Conservation (phyloP, 2,113 vertebrate species). For the Condylura cristata region DNA sequence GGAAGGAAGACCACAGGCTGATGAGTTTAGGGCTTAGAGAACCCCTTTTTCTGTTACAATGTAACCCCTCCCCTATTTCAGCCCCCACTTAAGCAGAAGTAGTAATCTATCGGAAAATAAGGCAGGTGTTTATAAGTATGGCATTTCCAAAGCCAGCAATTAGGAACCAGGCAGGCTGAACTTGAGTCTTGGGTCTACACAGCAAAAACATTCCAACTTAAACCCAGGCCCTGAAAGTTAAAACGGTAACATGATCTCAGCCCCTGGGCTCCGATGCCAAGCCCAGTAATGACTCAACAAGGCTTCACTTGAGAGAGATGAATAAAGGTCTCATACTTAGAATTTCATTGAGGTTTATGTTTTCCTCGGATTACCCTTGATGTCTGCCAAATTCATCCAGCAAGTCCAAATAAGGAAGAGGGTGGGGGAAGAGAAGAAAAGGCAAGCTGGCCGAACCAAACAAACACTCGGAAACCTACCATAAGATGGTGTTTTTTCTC, state of each 20-base stretch:
- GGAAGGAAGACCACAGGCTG: neutral
- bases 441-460: neutral
- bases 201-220: slow-evolving; percentile 7
- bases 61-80: neutral
- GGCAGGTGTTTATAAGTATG: neutral
- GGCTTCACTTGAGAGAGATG: slow-evolving; percentile 14
- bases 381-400: neutral
- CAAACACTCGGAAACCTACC: slow-evolving; percentile 82
- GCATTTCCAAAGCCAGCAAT: neutral
- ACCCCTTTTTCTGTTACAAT: neutral
- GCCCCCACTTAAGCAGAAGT: neutral
- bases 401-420: slow-evolving; percentile 44
- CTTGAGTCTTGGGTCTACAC: neutral
- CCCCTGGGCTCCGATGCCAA: slow-evolving; percentile 10
- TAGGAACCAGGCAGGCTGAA: neutral
- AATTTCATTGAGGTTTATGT: slow-evolving; percentile 68
- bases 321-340: slow-evolving; percentile 71
- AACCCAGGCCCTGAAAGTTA: neutral
- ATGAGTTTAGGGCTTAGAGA: neutral
- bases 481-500: slow-evolving; percentile 88
- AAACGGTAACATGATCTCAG: slow-evolving; percentile 47
- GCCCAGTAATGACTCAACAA: slow-evolving; percentile 43
- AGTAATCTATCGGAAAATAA: neutral
- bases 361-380: slow-evolving; percentile 49
- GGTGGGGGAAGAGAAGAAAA: neutral